A percentile compares a stretch with the other conserved stretches of the same genome.
Conservation (phyloP, 2,113 vertebrate species). For the Aspidoscelis tigris region DNA sequence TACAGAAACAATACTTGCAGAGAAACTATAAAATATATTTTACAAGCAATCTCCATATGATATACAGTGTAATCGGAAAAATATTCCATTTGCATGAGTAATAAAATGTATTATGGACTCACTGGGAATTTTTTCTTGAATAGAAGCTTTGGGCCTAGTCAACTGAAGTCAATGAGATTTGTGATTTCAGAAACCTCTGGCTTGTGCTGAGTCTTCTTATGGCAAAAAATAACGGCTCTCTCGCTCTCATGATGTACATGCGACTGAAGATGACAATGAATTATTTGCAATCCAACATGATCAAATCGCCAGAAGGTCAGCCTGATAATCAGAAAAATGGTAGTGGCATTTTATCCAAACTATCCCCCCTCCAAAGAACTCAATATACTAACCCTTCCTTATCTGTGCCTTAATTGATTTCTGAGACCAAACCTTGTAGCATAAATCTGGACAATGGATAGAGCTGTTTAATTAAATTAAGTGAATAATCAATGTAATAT, state of each 20-base stretch:
- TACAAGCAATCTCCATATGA: background rate
- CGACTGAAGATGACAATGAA: slow-evolving; percentile 26
- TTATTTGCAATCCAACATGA: slow-evolving; percentile 47
- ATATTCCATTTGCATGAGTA: slow-evolving; percentile 50
- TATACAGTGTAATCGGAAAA: slow-evolving; percentile 43
- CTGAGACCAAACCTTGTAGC: no score
- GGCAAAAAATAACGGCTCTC: slow-evolving; percentile 28
- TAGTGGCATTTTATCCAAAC: background rate
- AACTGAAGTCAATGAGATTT: slow-evolving; percentile 39
- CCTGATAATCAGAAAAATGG: background rate
- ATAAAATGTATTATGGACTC: slow-evolving; percentile 43
- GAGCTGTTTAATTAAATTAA: no score
- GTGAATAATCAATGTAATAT: no score
- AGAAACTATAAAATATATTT: slow-evolving; percentile 43
- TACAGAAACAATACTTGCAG: slow-evolving; percentile 44
- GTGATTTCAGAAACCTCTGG: slow-evolving; percentile 41
- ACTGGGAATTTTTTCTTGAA: slow-evolving; percentile 42
- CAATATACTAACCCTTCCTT: no score
- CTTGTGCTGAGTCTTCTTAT: background rate
- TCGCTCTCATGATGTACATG: slow-evolving; percentile 4
- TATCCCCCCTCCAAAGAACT: background rate
- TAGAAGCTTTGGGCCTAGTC: slow-evolving; percentile 9
- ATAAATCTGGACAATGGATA: no score
- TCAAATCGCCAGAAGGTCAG: slow-evolving; percentile 47
- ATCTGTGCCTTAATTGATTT: no score